Base-by-base conservation (phyloP, 2,797 vertebrate genomes). In the Eutrigla gurnardus region DNA sequence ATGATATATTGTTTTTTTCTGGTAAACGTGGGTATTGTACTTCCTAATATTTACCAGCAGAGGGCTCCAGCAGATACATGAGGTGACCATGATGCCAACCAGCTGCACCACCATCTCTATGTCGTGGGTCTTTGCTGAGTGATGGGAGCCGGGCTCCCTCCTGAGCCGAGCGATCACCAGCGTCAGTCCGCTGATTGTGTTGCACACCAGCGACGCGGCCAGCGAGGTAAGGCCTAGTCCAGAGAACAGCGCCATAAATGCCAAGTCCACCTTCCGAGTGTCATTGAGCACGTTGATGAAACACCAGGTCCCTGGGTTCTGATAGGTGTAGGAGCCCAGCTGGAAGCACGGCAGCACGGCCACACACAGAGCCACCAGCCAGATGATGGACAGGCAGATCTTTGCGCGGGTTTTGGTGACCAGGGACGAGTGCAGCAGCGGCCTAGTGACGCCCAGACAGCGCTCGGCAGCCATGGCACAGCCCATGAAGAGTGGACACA, bases 41-140 rank as follows among this genome's bases (percentile, higher is more conserved):
- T 46, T 81, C 43, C 53, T 35, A 1, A 15, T 9, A 93, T 96
- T 94, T 88, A 97, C 97, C 96, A 97, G 91, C 84, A 97, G 92
- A 62, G 97, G 97, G 84, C 96, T 96, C 97, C 97, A 97, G 90
- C 96, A 97, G 85, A 97, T 94, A 65, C 96, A 97, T 0, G 96
- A 97, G 7, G 96, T 96, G 80, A 95, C 86, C 95, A 96, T 97
- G 92, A 97, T 96, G 62, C 96, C 97, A 40, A 97, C 90, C 55
- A 97, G 95, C 88, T 97, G 96, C 77, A 96, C 95, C 89, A 97
- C 94, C 96, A 98, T 98, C 92, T 97, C 97, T 52, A 97, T 96
- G 85, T 98, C 97, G 12, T 97, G 96, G 9, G 95, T 95, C 76
- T 92, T 95, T 53, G 94, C 76, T 2, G 92, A 91, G 50, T 90